Evolutionary conservation across 2,797 vertebrate species (phyloP), one percentile per base, ranked within the genome.

Genomic region (Catharus ustulatus): DNA sequence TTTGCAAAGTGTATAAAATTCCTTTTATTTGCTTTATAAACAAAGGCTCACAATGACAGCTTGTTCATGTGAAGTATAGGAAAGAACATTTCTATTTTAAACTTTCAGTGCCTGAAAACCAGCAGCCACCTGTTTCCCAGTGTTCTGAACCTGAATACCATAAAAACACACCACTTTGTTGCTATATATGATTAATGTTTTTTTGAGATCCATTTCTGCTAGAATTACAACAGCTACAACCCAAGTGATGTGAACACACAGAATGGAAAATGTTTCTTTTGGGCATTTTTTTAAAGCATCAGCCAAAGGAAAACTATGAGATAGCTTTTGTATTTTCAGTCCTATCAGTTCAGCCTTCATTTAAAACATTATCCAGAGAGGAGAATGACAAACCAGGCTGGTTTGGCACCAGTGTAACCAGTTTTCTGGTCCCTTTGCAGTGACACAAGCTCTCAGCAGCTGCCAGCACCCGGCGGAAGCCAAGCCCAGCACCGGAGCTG

Each of bases 181-280:
- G 26, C 29, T 87, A 5, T 3, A 26, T 6, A 15, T 14, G 18
- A 62, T 10, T 23, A 58, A 78, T 16, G 2, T 38, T 84, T 79
- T 59, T 40, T 34, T 27, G 61, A 51, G 9, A 40, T 10, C 6
- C 1, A 6, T 42, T 71, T 57, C 68, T 64, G 46, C 16, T 49
- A n/a, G 38, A 89, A 75, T 40, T 58, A 68, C 52, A 48, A 74
- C 9, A 61, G 15, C n/a, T 38, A 62, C 7, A 86, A 69, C 16
- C 14, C 21, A 57, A 74, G n/a, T 11, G 12, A 80, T 27, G 29
- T 13, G 26, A 77, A n/a, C 0, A 0, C 5, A 49, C 5, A 42
- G 42, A 76, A 51, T 4, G 19, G 69, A 87, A 87, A 73, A 83
- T 2, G 3, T 15, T 87, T n/a, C 5, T 13, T 71, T 27, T 0